Base-by-base conservation (phyloP, 2,113 vertebrate genomes). In the Dermatemys mawii region DNA sequence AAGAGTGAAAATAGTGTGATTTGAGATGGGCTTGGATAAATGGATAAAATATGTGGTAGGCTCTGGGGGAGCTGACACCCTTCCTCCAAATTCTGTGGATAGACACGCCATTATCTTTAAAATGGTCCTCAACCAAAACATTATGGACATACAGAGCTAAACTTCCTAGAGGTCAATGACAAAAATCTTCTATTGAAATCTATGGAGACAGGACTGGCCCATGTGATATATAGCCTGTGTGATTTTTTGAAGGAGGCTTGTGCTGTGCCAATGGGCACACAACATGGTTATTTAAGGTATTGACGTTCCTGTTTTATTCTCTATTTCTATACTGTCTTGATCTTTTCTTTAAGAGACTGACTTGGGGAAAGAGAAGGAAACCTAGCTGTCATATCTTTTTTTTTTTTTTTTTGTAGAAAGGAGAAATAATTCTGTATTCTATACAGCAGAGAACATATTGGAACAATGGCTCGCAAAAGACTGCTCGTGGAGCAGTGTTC, bases 231-330 rank as follows among this genome's bases (percentile, higher is more conserved):
- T 67, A 75, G 41, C 22, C 41, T 75, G 12, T 75, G 4, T 75
- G 70, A 27, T 2, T 46, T 76, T 88, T 87, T 94, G 5, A 13
- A 92, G 10, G 8, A 53, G 73, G 11, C 2, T 67, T 1, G 19
- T 83, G 5, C 7, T 0, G 0, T 73, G 73, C 44, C 76, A 10
- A 50, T 29, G 1, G 54, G 5, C 26, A 80, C 2, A 87, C 22
- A 70, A 78, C n/a, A 86, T 75, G 22, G 38, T 41, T 82, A 22
- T 5, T 84, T 2, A 5, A 84, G 49, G 13, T 27, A 78, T 2
- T 78, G 44, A 88, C 81, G 88, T 13, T n/a, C 81, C 1, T 1
- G 14, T n/a, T n/a, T n/a, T n/a, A n/a, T 81, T 91, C 90, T 88
- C 7, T 87, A 8, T 79, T 92, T 95, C n/a, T 90, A 2, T 70